A percentile compares a stretch with the other conserved stretches of the same genome.
phyloP scores from a whole-genome alignment of 2,797 vertebrate species.

The Phoeniculus purpureus region DNA sequence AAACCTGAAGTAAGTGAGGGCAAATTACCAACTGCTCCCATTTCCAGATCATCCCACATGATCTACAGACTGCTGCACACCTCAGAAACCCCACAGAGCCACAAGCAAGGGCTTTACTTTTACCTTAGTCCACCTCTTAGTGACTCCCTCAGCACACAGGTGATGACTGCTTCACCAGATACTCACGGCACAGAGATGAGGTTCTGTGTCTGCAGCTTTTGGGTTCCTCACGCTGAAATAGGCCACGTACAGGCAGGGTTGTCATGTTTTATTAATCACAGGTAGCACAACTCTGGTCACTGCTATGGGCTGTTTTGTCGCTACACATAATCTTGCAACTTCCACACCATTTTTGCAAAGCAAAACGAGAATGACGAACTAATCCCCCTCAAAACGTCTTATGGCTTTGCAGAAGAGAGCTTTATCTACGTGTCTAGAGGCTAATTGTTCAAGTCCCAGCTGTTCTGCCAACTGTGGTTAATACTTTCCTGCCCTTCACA shows the following conservation, averaged over 20 bases:
- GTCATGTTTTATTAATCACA: conserved; percentile 61
- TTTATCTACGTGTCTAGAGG: conserved; percentile 48
- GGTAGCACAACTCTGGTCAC: conserved; percentile 45
- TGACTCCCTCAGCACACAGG: background rate
- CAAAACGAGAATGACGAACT: conserved; percentile 39
- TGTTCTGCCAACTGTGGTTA: conserved; percentile 69
- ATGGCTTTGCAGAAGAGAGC: conserved; percentile 12
- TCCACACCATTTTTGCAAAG: conserved; percentile 61
- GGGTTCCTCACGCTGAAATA: background rate
- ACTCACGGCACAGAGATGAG: background rate
- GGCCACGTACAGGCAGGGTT: background rate
- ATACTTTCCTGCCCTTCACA: conserved; percentile 57
- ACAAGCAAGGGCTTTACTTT: background rate
- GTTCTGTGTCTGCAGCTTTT: background rate
- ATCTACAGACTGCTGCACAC: background rate
- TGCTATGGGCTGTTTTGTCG: conserved; percentile 2
- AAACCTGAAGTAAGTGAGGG: background rate
- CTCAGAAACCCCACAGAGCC: background rate
- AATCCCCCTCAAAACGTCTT: conserved; percentile 33
- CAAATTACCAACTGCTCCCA: background rate
- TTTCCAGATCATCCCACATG: background rate
- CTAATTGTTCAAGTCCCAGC: conserved; percentile 67
- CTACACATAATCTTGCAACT: conserved; percentile 47
- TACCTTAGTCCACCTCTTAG: background rate
- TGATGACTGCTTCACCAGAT: background rate